Evolutionary conservation across 1,140 invertebrate genomes (phyloP).

Genomic region (Pseudomyrmex cubaensis): DNA sequence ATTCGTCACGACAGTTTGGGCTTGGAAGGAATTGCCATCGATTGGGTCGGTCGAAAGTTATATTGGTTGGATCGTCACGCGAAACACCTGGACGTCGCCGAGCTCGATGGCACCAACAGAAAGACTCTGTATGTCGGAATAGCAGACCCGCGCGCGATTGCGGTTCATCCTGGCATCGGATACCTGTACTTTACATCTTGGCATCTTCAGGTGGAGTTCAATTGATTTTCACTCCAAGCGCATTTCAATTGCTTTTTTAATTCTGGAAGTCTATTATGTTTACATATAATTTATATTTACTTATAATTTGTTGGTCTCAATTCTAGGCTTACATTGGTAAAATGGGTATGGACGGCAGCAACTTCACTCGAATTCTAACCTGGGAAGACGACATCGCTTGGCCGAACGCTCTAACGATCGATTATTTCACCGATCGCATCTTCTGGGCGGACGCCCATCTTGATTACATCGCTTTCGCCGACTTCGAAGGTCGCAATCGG

Average conservation of each 20-base stretch:
- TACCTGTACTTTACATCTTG: constrained; percentile 98
- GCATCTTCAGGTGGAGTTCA: constrained; percentile 90
- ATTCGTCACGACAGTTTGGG: constrained; percentile 97
- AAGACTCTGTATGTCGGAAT: constrained; percentile 95
- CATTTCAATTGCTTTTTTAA: not conserved
- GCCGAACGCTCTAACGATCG: constrained; percentile 99
- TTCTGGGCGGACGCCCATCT: constrained; percentile 99
- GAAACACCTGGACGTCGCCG: constrained; percentile 96
- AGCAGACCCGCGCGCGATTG: constrained; percentile 96
- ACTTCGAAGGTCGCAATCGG: constrained; percentile 94
- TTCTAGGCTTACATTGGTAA: constrained; percentile 97
- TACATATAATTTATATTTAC: not conserved
- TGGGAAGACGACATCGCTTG: constrained; percentile 98
- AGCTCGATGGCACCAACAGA: constrained; percentile 96
- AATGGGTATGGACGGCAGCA: constrained; percentile 98
- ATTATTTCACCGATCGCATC: constrained; percentile 97
- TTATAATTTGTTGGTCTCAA: constrained; percentile 2
- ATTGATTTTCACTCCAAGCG: not conserved
- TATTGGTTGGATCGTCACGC: constrained; percentile 99
- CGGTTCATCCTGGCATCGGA: constrained; percentile 97
- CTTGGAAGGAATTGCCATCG: constrained; percentile 97
- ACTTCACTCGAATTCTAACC: constrained; percentile 95
- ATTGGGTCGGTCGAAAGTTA: constrained; percentile 98
- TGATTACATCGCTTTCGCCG: constrained; percentile 97
- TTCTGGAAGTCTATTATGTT: not conserved